Evolutionary conservation across 2,113 vertebrate species (phyloP).

Genomic region (Oncorhynchus gorbuscha): DNA sequence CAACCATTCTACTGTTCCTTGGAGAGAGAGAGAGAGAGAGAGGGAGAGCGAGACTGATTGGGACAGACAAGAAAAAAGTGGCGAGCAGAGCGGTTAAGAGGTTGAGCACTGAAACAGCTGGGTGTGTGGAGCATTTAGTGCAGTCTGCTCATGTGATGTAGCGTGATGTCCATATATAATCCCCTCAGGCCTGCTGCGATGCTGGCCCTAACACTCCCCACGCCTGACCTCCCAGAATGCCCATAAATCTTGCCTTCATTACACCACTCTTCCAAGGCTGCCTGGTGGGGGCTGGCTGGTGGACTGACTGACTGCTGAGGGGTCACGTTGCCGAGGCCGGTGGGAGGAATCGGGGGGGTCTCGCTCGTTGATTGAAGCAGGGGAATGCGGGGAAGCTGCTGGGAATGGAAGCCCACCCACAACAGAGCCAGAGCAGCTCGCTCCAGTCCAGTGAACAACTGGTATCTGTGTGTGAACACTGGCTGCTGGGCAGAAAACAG

Average conservation of each 20-base stretch:
- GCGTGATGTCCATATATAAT: constrained; percentile 17
- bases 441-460: background rate
- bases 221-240: constrained; percentile 10
- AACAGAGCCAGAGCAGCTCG: background rate
- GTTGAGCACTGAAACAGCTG: constrained; percentile 32
- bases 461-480: background rate
- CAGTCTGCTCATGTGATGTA: constrained; percentile 27
- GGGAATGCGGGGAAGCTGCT: background rate
- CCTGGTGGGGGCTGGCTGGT: background rate
- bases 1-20: background rate
- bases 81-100: background rate
- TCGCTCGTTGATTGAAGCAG: background rate
- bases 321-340: background rate
- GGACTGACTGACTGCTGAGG: background rate
- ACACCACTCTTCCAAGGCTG: background rate
- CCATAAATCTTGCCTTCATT: constrained; percentile 5
- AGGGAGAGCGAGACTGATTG: background rate
- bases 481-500: background rate
- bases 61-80: background rate
- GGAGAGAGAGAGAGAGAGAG: background rate
- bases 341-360: background rate
- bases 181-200: constrained; percentile 15
- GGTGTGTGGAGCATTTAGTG: constrained; percentile 56
- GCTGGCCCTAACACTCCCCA: constrained; percentile 1
- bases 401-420: constrained; percentile 4